Evolutionary conservation across 2,888 invertebrate species (phyloP).

Genomic region (Molorchus minor): DNA sequence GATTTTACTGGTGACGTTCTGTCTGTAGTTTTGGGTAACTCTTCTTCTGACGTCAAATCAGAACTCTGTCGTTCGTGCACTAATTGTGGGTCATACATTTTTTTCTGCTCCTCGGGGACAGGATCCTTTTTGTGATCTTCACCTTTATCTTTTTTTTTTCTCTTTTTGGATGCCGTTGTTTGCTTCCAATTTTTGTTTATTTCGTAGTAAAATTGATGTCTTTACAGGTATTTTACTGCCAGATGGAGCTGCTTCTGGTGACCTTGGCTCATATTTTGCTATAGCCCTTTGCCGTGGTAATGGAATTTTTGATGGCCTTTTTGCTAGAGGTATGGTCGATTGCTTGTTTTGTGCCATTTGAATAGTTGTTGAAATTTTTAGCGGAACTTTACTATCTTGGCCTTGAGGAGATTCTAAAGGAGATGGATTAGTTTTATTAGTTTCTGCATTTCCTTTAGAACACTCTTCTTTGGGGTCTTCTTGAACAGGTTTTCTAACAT

Average conservation of each 20-base stretch:
- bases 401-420: neutral
- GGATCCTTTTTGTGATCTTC: conserved; percentile 2
- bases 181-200: neutral
- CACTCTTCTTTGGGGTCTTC: neutral
- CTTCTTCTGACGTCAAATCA: neutral
- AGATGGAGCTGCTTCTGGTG: conserved; percentile 39
- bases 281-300: conserved; percentile 55
- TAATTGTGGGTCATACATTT: neutral
- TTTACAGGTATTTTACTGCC: conserved; percentile 56
- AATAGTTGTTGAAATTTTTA: conserved; percentile 52
- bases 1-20: conserved; percentile 37
- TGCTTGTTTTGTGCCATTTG: conserved; percentile 56
- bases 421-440: neutral
- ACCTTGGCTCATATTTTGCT: conserved; percentile 50
- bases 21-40: conserved; percentile 28
- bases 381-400: conserved; percentile 26
- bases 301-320: conserved; percentile 58
- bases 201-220: conserved; percentile 17
- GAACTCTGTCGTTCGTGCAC: neutral
- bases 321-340: conserved; percentile 46
- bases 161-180: neutral
- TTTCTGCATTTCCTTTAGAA: neutral
- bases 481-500: neutral
- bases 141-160: too few species aligned
- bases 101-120: neutral